Base-by-base conservation (phyloP, 2,113 vertebrate genomes). In the Onychostruthus taczanowskii region DNA sequence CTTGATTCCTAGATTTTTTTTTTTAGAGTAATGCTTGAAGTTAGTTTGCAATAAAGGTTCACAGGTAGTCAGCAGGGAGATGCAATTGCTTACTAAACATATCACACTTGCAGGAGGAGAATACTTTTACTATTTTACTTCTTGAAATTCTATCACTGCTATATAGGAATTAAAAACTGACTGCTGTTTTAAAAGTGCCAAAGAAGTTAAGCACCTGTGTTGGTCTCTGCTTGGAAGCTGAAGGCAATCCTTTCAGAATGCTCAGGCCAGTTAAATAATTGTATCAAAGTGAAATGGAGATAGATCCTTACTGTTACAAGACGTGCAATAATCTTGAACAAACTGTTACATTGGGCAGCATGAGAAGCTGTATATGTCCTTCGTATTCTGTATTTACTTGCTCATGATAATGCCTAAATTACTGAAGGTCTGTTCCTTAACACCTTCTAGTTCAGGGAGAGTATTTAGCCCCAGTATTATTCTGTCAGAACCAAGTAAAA, bases 241-340 rank as follows among this genome's bases (percentile, higher is more conserved):
- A 90, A 90, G 50, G 49, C 33, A 95, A 89, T 95, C 83, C 52
- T 61, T 76, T 91, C 58, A 84, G 87, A 76, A 79, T 89, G 55
- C 13, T 69, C 31, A 53, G 61, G 12, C 22, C n/a, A 50, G 56
- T 84, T 53, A 59, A 95, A 56, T 56, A 83, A 75, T 49, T 80
- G 9, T 35, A 35, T 73, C 15, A 67, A 90, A 77, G 8, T 75
- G 46, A 82, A 92, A 68, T 52, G 63, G 55, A 87, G 82, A 75
- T 68, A 8, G 53, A 72, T 52, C 16, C 18, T 66, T 89, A 75
- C 10, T 73, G 6, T 43, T 73, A 2, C 77, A 90, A 66, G 26
- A 35, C 58, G 35, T 19, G n/a, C 27, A 68, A 26, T 66, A 59
- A 56, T 81, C 56, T 47, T 84, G 27, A 39, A 46, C n/a, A 82